Evolutionary conservation across 2,888 invertebrate genomes (phyloP), one percentile per base, ranked within the genome.

Genomic region (Myopa testacea): DNA sequence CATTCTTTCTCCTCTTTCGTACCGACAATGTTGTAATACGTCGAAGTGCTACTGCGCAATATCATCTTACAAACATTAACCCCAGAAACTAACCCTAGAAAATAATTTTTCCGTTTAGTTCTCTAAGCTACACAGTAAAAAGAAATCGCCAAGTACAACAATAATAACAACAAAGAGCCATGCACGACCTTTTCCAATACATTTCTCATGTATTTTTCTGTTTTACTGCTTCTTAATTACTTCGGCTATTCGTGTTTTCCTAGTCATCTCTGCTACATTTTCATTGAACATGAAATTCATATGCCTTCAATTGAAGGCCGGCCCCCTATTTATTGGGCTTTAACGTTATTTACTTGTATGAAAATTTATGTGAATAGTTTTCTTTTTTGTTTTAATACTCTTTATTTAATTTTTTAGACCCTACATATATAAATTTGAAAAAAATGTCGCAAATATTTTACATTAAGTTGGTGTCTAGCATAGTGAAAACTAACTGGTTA

Each of bases 261-360:
- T 14, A 16, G 16, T 37, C 1, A 38, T 71, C 3, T 14, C 0
- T 71, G 1, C 7, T 70, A 4, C 38, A 71, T 37, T 58, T 37
- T 67, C 67, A 65, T 75, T 65, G 67, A 75, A 75, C 65, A 75
- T 67, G 38, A 67, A 75, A 67, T 65, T 50, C 67, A 12, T 38
- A n/a, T 55, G 63, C 37, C 45, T 45, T 34, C 19, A 62, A 74
- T 65, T 16, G 34, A 40, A 19, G 19, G 50, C 34, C 74, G n/a
- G 19, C n/a, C 16, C 16, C 12, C 19, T 19, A 45, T 45, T 45
- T 45, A 45, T 45, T 45, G 45, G 6, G 1, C 45, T 45, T 45
- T 45, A 45, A 26, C 2, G 26, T 26, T 26, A 26, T 26, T 1
- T 45, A 10, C 45, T 8, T 45, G 6, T 45, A 8, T 45, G 2